Evolutionary conservation across 2,113 vertebrate genomes (phyloP).

Genomic region (Trogon surrucura): DNA sequence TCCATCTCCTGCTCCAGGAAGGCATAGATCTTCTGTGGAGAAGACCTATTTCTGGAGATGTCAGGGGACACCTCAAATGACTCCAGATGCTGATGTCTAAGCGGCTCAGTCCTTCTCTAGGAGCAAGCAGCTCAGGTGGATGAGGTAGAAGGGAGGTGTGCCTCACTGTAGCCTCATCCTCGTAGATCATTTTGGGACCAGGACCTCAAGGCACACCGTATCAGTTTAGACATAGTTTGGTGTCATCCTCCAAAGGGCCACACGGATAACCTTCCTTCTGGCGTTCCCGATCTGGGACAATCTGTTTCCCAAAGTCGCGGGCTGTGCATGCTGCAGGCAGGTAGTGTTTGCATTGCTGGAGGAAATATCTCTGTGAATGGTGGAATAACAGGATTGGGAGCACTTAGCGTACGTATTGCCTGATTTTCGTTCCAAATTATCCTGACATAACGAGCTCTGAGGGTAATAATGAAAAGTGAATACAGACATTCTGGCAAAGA

Average conservation of each 20-base stretch:
- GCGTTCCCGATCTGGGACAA: fast-evolving
- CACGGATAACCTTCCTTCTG: background rate
- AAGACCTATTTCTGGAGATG: fast-evolving
- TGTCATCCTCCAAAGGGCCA: background rate
- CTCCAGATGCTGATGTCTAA: background rate
- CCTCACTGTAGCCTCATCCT: background rate
- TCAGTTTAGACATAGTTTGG: background rate
- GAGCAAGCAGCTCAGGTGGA: background rate
- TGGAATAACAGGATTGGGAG: background rate
- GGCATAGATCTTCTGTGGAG: background rate
- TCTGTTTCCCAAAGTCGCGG: background rate
- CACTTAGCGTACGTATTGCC: background rate
- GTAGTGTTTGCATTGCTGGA: background rate
- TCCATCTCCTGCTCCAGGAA: background rate
- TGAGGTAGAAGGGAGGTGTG: background rate
- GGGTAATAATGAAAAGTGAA: background rate
- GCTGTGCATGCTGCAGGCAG: background rate
- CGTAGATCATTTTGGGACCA: background rate
- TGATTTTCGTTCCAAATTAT: background rate
- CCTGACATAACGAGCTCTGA: background rate
- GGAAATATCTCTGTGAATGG: background rate
- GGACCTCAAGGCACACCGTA: background rate
- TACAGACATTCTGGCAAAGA: background rate
- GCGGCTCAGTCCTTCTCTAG: background rate
- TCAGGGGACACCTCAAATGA: background rate